These are phyloP conservation scores for Tridacna gigas DNA, from an alignment of 2,888 invertebrate genomes.

Conservation along the genomic window DNA sequence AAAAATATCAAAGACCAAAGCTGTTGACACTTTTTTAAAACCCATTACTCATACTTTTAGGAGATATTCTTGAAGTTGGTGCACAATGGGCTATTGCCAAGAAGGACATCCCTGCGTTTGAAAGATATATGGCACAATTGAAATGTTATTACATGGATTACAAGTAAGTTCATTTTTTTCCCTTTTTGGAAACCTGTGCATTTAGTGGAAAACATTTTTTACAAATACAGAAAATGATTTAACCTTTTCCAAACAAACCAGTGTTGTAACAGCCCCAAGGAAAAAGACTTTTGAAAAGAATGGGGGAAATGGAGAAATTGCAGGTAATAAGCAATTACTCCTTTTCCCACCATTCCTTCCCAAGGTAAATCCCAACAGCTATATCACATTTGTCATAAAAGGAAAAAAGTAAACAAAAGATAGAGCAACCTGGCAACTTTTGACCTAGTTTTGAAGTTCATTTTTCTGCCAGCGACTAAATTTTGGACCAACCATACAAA, in stretches of 20 bases:
- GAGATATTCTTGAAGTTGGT: constrained; percentile 97
- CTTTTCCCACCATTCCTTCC: too few species aligned
- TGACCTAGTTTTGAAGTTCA: too few species aligned
- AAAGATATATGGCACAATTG: constrained; percentile 98
- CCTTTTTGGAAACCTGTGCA: background rate
- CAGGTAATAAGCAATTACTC: constrained; percentile 4
- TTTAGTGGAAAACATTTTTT: background rate
- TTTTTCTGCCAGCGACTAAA: too few species aligned
- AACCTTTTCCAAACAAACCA: background rate
- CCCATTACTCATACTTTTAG: constrained; percentile 82
- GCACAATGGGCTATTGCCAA: constrained; percentile 97
- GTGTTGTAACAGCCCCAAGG: too few species aligned
- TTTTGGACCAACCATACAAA: too few species aligned
- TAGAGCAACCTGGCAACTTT: too few species aligned
- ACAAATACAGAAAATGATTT: background rate
- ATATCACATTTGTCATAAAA: too few species aligned
- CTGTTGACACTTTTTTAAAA: too few species aligned
- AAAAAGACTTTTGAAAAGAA: too few species aligned
- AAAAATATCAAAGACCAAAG: too few species aligned
- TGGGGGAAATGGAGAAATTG: background rate
- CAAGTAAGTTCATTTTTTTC: constrained; percentile 87
- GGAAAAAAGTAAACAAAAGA: too few species aligned
- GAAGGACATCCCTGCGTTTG: constrained; percentile 97
- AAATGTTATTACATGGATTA: constrained; percentile 99
- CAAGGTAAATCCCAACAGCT: too few species aligned